A percentile compares a stretch with the other conserved stretches of the same genome.
Evolutionary conservation across 2,113 vertebrate species (phyloP).

Genomic region (Pheucticus melanocephalus): DNA sequence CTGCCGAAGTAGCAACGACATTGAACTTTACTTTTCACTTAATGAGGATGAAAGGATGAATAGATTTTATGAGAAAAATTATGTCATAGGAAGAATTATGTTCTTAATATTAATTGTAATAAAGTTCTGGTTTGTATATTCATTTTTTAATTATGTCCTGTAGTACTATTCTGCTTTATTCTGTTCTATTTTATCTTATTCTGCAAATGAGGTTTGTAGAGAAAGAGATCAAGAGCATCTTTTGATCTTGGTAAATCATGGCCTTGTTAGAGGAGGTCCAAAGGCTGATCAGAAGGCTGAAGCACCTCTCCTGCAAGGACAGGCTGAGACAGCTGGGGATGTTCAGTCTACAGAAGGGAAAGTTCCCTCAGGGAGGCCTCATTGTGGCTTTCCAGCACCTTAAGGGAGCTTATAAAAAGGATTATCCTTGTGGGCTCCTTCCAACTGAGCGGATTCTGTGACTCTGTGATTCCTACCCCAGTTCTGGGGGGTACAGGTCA

Average conservation of each 20-base stretch:
- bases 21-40: neutral
- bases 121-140: neutral
- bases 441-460: neutral
- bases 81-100: neutral
- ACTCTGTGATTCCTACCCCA: neutral
- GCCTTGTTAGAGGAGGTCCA: neutral
- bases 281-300: neutral
- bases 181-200: neutral
- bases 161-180: neutral
- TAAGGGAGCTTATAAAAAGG: neutral
- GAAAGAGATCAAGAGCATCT: neutral
- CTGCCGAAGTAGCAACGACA: neutral
- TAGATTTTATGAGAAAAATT: neutral
- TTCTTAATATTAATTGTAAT: neutral
- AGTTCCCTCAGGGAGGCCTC: neutral
- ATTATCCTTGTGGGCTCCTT: neutral
- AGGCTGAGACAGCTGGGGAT: neutral
- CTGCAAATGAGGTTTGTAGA: neutral
- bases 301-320: neutral
- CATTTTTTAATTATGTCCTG: neutral
- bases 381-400: neutral
- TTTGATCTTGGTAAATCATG: neutral
- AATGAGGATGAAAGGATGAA: neutral
- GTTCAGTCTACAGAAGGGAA: neutral
- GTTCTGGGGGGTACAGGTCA: neutral